Evolutionary conservation across 2,888 invertebrate genomes (phyloP), one percentile per base, ranked within the genome.

Genomic region (Nemotelus pantherinus): DNA sequence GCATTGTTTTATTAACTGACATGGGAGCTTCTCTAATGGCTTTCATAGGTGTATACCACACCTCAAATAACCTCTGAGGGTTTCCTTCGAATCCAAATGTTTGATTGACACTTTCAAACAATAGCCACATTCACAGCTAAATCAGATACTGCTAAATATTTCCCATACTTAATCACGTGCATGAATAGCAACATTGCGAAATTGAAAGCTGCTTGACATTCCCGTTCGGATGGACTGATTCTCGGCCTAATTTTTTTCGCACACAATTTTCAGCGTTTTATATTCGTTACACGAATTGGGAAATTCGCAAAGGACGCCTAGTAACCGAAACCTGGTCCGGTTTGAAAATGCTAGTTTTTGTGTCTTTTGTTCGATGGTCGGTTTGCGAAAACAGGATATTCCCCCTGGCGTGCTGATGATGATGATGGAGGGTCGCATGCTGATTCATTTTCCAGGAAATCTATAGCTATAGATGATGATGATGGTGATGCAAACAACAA

Each of bases 381-480:
- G 43, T 25, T 63, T 63, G 63, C 63, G 43, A 63, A 63, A 63
- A 63, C 63, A 63, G 63, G 63, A 67, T 50, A 67, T 67, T 67
- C 67, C 67, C 67, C 67, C 50, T 65, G 65, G 47, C 25, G 65
- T 39, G 41, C 47, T n/a, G 47, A 48, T 4, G 3, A 57, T 25
- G 25, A 25, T 25, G 25, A 9, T 3, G 63, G 63, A 67, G 67
- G 67, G 67, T 67, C 25, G 25, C 25, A 25, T 65, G 45, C 67
- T 67, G 67, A 67, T 67, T 67, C 67, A 67, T 67, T 67, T 63
- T 63, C 43, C 9, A 47, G 50, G 39, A 50, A 50, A 44, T 44
- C 67, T 50, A 48, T 67, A 67, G 67, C 47, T 48, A 50, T 48
- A 10, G 63, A n/a, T 67, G 48, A 6, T 25, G 50, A 25, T 39